Evolutionary conservation across 2,797 vertebrate species (phyloP).

Genomic region (Ciconia nigra): DNA sequence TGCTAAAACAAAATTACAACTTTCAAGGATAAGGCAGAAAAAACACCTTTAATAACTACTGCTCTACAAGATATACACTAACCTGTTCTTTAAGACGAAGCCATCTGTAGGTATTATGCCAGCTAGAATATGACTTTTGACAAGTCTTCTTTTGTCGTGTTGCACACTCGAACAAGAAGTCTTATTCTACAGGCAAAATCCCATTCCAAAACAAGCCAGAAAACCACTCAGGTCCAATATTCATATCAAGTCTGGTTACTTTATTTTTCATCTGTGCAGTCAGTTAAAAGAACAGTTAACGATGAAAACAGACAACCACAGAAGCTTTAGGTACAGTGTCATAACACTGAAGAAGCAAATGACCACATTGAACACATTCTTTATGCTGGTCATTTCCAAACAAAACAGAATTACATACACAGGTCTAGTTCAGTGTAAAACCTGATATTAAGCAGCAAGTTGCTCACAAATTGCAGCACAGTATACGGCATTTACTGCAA

Average conservation of each 20-base stretch:
- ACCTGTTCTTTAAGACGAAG: background rate
- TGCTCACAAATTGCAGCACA: constrained; percentile 11
- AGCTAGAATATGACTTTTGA: background rate
- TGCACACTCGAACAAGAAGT: background rate
- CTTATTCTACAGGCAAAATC: background rate
- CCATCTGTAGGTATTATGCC: background rate
- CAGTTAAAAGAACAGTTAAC: constrained; percentile 60
- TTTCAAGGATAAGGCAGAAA: background rate
- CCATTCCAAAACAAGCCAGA: background rate
- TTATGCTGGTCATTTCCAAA: background rate
- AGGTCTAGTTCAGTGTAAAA: constrained; percentile 34
- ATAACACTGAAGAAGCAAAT: constrained; percentile 27
- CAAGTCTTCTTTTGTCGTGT: background rate
- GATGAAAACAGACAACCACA: constrained; percentile 44
- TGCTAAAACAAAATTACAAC: background rate
- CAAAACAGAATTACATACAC: background rate
- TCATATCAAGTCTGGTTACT: constrained; percentile 37
- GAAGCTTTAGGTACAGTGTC: constrained; percentile 53
- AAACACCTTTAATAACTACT: background rate
- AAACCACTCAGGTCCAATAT: background rate
- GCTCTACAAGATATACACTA: background rate
- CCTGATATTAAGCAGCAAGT: constrained; percentile 40
- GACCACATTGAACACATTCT: background rate
- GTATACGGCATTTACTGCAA: background rate
- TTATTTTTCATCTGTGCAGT: constrained; percentile 66